These are phyloP conservation scores for Sarcophaga bullata DNA, from an alignment of 1,140 invertebrate genomes.

Conservation along the genomic window DNA sequence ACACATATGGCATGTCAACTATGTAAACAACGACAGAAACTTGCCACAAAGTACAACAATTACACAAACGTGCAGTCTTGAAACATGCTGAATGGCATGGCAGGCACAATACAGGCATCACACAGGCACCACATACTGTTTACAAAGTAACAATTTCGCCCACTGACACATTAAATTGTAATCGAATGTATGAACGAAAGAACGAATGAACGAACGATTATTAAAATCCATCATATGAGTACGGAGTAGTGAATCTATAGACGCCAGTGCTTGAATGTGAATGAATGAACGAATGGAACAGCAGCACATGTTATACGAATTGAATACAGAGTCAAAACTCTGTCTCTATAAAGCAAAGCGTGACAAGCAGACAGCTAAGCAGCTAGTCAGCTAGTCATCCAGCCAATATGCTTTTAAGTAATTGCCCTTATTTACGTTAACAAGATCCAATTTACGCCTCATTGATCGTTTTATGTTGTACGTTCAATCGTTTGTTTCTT, in stretches of 20 bases:
- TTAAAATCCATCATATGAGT: conserved; percentile 5
- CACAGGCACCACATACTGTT: neutral
- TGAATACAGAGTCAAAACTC: too few relatives aligned
- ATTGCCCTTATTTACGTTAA: conserved; percentile 40
- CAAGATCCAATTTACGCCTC: conserved; percentile 39
- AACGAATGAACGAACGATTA: neutral
- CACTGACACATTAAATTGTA: conserved; percentile 36
- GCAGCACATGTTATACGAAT: neutral
- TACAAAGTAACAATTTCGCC: conserved; percentile 33
- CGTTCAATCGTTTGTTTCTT: neutral
- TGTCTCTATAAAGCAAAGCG: neutral
- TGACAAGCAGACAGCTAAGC: neutral
- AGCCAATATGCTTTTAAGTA: conserved; percentile 1
- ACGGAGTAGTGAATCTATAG: neutral
- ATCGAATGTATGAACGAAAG: neutral
- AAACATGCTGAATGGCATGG: neutral
- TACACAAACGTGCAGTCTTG: neutral
- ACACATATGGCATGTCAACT: conserved; percentile 14
- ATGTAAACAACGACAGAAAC: neutral
- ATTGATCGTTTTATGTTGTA: conserved; percentile 1
- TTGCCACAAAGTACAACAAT: neutral
- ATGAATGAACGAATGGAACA: neutral
- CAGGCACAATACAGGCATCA: neutral
- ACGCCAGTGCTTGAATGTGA: neutral
- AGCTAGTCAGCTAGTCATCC: neutral